Evolutionary conservation across 2,888 invertebrate genomes (phyloP), one percentile per base, ranked within the genome.

Genomic region (Melieria crassipennis): DNA sequence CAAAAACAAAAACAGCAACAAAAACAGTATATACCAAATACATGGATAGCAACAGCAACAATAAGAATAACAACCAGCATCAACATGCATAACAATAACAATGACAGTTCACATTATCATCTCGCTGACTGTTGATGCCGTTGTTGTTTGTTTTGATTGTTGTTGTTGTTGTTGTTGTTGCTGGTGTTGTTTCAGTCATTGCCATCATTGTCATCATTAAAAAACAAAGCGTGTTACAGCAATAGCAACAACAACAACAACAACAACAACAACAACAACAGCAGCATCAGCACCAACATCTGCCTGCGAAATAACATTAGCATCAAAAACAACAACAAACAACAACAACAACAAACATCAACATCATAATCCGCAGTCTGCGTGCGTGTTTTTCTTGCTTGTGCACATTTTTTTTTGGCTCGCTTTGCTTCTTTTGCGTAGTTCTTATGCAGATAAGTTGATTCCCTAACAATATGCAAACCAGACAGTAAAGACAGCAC

Each of bases 401-500:
- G n/a, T 16, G 30, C 16, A n/a, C 30, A 45, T 45, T 67, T n/a
- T 10, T 7, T 48, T 30, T 56, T 56, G 7, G 13, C 10, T 48
- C 50, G 16, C 30, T 47, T 16, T 30, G 50, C 7, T 55, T 7
- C 56, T 42, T n/a, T 43, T 43, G n/a, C 55, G 46, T 78, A 79
- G 79, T 79, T 77, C 77, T 79, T 79, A 78, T 76, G 78, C 80
- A 82, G 76, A 75, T 77, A 76, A 79, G 64, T 74, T 67, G 69
- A 67, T 74, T 69, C 64, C 60, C 57, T 71, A 69, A 55, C 66
- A 74, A 64, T 67, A 69, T 58, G 75, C 73, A 71, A 68, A 68
- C 73, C 65, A 69, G 75, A 64, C 67, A 72, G 52, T 65, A 71
- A 57, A 73, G 63, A 61, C 50, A 60, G 10, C 50, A 47, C 64